Conservation (phyloP, 2,113 vertebrate genomes). For the Hypomesus transpacificus region DNA sequence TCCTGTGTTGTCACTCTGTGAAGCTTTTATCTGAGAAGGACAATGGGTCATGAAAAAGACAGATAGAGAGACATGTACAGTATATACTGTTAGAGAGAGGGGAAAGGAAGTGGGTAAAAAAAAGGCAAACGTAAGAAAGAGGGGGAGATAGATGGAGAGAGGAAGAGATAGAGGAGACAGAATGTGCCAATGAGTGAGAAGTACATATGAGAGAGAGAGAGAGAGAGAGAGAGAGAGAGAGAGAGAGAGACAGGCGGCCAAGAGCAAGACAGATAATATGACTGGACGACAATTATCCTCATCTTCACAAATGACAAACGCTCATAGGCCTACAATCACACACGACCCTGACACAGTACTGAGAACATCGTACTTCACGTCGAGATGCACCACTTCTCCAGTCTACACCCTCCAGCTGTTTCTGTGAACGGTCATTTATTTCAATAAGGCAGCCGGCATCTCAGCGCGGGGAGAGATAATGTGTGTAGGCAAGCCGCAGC, state of each 20-base stretch:
- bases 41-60: too few species aligned
- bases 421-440: conserved; percentile 44
- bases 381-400: conserved; percentile 25
- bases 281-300: neutral
- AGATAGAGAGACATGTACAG: neutral
- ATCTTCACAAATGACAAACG: too few species aligned
- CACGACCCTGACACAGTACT: neutral
- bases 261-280: neutral
- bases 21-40: too few species aligned
- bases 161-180: too few species aligned
- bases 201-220: neutral
- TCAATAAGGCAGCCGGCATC: conserved; percentile 39
- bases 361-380: conserved; percentile 14
- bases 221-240: neutral
- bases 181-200: too few species aligned
- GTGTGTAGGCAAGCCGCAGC: conserved; percentile 52
- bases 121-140: neutral
- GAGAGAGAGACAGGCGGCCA: neutral
- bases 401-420: conserved; percentile 43
- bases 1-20: too few species aligned
- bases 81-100: too few species aligned
- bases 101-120: neutral
- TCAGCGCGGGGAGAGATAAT: conserved; percentile 38
- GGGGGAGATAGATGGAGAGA: too few species aligned
- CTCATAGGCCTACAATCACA: neutral